Evolutionary conservation across 2,888 invertebrate species (phyloP), one percentile per base, ranked within the genome.

Genomic region (Amphipyra berbera): DNA sequence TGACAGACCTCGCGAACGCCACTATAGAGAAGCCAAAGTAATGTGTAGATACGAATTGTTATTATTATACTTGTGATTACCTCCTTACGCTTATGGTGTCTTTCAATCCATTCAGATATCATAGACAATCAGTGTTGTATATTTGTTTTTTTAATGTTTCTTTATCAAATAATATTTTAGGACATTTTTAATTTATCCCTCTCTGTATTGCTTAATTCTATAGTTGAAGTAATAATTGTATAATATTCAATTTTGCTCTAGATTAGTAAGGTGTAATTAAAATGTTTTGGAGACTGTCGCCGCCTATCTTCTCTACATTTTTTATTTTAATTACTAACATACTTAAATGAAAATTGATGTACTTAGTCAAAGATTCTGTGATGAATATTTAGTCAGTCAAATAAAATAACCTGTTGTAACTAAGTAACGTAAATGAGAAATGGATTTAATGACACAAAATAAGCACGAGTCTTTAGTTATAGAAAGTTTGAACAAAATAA

Each of bases 1-100:
- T 99, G 98, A 97, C 97, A 38, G 98, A 99, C 90, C 95, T 99
- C 67, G 97, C 98, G 38, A 96, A 96, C 76, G 98, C 98, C 9
- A 96, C 97, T 5, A 97, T 98, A 85, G 98, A 98, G 80, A 96
- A 96, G 80, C 95, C 96, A 67, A 97, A 97, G 92, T 97, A 95
- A 75, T 65, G 59, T 66, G 54, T 59, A 65, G 40, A 56, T 64
- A 44, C 40, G 40, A 70, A 75, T 60, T 45, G 55, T 69, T 74
- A 56, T 55, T 54, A 44, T 40, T 46, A 47, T 10, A 37, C 44
- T 59, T 46, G 46, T 54, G 13, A 49, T 71, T 71, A 65, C 52
- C 48, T 60, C 56, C 21, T 41, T 41, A 30, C n/a, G 57, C 67
- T 66, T 76, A 54, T 56, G 40, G 73, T 73, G 78, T 66, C 71